These are phyloP conservation scores for Speoplatyrhinus poulsoni DNA, from an alignment of 2,113 vertebrate species.

Conservation along the genomic window DNA sequence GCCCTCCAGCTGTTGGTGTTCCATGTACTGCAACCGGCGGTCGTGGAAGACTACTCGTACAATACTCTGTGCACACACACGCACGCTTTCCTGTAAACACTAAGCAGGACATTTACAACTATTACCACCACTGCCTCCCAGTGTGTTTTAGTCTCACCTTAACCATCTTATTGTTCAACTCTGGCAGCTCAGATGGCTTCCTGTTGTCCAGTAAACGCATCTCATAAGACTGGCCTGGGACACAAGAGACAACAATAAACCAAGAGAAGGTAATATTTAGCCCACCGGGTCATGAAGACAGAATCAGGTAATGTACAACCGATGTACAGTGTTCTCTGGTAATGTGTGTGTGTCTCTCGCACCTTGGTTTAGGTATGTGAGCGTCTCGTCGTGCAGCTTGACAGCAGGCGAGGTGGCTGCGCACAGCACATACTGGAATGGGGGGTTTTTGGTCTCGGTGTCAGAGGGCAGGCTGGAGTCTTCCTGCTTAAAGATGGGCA, in stretches of 20 bases:
- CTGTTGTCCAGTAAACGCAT: slow-evolving; percentile 93
- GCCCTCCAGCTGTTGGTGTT: slow-evolving; percentile 97
- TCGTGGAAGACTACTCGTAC: slow-evolving; percentile 91
- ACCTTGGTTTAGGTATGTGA: slow-evolving; percentile 99
- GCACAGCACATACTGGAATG: slow-evolving; percentile 97
- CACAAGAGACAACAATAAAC: background rate
- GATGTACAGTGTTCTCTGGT: background rate
- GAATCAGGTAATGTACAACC: background rate
- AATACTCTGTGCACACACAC: slow-evolving; percentile 57
- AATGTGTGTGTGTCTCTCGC: slow-evolving; percentile 6
- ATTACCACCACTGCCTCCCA: background rate
- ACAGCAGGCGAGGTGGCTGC: slow-evolving; percentile 95
- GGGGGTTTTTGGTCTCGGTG: slow-evolving; percentile 90
- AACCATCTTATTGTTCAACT: slow-evolving; percentile 88
- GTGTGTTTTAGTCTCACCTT: slow-evolving; percentile 79
- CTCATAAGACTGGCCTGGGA: slow-evolving; percentile 92
- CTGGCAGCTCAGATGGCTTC: slow-evolving; percentile 87
- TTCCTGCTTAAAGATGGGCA: slow-evolving; percentile 99
- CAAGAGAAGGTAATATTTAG: background rate
- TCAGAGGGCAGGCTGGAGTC: slow-evolving; percentile 90
- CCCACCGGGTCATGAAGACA: background rate
- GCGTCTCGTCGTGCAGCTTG: slow-evolving; percentile 95
- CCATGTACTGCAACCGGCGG: slow-evolving; percentile 94
- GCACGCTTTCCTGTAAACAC: slow-evolving; percentile 24
- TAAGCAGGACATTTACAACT: background rate